phyloP scores from a whole-genome alignment of 2,888 invertebrate genomes.

The Bombyx huttoni region DNA sequence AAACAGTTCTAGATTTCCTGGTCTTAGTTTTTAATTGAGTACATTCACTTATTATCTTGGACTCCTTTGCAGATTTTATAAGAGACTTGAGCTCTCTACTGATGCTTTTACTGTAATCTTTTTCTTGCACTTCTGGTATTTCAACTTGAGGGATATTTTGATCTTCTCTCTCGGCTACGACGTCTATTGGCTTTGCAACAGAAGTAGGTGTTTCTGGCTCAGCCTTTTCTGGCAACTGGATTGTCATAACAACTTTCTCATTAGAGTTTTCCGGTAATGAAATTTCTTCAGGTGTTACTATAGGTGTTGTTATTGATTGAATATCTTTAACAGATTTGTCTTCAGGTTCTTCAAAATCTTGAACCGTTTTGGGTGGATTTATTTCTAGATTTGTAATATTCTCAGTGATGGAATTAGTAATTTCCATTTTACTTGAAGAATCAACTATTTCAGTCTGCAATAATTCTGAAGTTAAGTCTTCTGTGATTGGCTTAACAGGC shows the following conservation, averaged over 20 bases:
- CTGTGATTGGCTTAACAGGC: neutral
- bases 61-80: slow-evolving; percentile 77
- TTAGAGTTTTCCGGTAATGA: slow-evolving; percentile 7
- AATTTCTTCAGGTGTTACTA: neutral
- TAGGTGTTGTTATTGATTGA: neutral
- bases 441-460: slow-evolving; percentile 20
- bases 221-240: slow-evolving; percentile 10
- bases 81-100: slow-evolving; percentile 75
- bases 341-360: neutral
- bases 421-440: slow-evolving; percentile 17
- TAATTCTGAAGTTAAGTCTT: slow-evolving; percentile 6
- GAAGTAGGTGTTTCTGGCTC: slow-evolving; percentile 4
- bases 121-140: slow-evolving; percentile 37
- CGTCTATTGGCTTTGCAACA: slow-evolving; percentile 12
- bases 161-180: slow-evolving; percentile 23
- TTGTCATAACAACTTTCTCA: slow-evolving; percentile 7
- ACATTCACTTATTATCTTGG: slow-evolving; percentile 75
- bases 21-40: slow-evolving; percentile 66
- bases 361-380: neutral
- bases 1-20: slow-evolving; percentile 49
- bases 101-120: slow-evolving; percentile 52
- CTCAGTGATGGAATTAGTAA: slow-evolving; percentile 1
- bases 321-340: neutral
- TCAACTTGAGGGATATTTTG: slow-evolving; percentile 41
- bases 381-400: neutral